Base-by-base conservation (phyloP, 2,888 invertebrate genomes). In the Drosophila borealis region DNA sequence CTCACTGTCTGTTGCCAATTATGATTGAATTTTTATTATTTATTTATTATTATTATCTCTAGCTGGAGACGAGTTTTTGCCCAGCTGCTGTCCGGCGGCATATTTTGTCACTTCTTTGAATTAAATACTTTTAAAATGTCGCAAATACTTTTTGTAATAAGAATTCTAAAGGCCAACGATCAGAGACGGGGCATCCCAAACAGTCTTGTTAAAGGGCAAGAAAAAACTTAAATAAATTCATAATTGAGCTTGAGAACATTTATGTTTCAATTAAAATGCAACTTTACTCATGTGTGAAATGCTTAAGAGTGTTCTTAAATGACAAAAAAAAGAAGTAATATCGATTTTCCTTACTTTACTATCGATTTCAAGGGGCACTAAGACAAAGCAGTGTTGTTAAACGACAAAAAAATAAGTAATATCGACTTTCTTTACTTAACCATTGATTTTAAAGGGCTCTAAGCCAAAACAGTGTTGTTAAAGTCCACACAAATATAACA, bases 1-100 rank as follows among this genome's bases (percentile, higher is more conserved):
- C 70, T 78, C 68, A 67, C 69, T 78, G 79, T 77, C 79, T 80
- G 74, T 70, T 59, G 81, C 81, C 80, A 81, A 81, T 81, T 81
- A 81, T 79, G 79, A 79, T 72, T 74, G 81, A 65, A 81, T 81
- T 70, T 77, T 72, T 62, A 46, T 61, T 66, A 80, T 80, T 80
- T 81, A 69, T 77, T 72, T 62, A 46, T 61, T 66, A 80, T 80
- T 80, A 80, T 71, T 79, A 57, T 71, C 63, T 61, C 48, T 17
- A 10, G 51, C 59, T 34, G 41, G 29, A 57, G 53, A 54, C 59
- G 55, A 53, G 54, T 64, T 74, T 72, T 67, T 68, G 54, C 25
- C 19, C 10, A 8, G 33, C 14, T 36, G 33, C 59, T 67, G 42
- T 44, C 50, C 41, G 59, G 48, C 77, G 70, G 69, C 76, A 77